Percentiles rank a stretch among this genome's conserved stretches.
Conservation (phyloP, 1,140 invertebrate genomes). For the Dysdera silvatica region DNA sequence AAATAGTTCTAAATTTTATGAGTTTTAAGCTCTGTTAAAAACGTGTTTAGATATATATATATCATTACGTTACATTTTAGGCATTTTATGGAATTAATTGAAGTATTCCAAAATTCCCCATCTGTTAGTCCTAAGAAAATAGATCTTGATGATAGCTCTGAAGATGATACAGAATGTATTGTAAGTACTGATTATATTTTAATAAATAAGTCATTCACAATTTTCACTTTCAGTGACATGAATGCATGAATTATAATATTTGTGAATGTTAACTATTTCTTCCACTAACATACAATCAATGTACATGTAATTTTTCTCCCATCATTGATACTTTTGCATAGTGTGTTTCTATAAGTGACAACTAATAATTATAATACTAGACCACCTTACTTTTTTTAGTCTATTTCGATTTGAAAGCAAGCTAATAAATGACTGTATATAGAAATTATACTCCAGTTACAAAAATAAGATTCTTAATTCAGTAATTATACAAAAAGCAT, state of each 20-base stretch:
- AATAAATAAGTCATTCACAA: not conserved
- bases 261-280: not conserved
- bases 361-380: too few relatives aligned
- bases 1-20: too few relatives aligned
- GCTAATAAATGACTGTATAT: too few relatives aligned
- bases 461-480: too few relatives aligned
- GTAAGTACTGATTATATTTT: not conserved
- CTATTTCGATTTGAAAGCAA: too few relatives aligned
- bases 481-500: too few relatives aligned
- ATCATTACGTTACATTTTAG: slow-evolving; percentile 6
- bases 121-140: slow-evolving; percentile 12
- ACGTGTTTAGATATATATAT: not conserved
- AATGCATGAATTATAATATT: not conserved
- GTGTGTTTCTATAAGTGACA: too few relatives aligned
- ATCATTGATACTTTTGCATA: too few relatives aligned
- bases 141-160: not conserved
- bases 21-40: too few relatives aligned
- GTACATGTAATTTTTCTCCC: too few relatives aligned
- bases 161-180: slow-evolving; percentile 9
- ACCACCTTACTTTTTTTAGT: too few relatives aligned
- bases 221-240: not conserved
- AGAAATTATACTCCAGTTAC: too few relatives aligned
- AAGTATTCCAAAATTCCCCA: slow-evolving; percentile 12
- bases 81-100: slow-evolving; percentile 19
- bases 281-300: not conserved